Evolutionary conservation across 2,797 vertebrate genomes (phyloP).

Genomic region (Vireo griseus): DNA sequence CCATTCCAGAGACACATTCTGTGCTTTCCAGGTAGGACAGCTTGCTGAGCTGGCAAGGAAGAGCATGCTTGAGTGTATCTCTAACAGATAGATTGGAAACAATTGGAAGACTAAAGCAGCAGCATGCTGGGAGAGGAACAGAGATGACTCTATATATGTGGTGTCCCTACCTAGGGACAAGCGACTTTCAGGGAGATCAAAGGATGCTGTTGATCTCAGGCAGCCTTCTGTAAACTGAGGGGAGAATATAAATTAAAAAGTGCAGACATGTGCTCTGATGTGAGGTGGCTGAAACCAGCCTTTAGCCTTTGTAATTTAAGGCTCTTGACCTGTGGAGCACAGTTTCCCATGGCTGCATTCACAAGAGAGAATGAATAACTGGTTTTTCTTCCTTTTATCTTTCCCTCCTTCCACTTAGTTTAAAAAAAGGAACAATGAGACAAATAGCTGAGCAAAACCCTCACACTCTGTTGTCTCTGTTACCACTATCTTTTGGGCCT

Average conservation of each 20-base stretch:
- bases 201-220: neutral
- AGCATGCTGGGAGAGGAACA: neutral
- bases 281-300: neutral
- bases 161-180: neutral
- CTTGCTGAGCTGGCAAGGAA: neutral
- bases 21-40: neutral
- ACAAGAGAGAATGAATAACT: neutral
- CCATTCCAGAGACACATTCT: neutral
- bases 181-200: neutral
- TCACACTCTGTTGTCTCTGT: neutral
- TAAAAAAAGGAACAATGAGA: neutral
- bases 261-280: neutral
- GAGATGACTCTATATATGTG: neutral
- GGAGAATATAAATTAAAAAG: constrained; percentile 2
- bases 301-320: constrained; percentile 7
- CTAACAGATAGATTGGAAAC: neutral
- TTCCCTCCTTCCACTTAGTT: neutral
- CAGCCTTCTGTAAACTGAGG: neutral
- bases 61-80: neutral
- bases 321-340: neutral
- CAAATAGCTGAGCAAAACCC: neutral
- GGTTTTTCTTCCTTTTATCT: neutral
- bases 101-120: neutral
- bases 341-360: neutral
- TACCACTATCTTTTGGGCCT: neutral